These are phyloP conservation scores for Chelonus insularis DNA, from an alignment of 1,140 invertebrate species.

Conservation along the genomic window DNA sequence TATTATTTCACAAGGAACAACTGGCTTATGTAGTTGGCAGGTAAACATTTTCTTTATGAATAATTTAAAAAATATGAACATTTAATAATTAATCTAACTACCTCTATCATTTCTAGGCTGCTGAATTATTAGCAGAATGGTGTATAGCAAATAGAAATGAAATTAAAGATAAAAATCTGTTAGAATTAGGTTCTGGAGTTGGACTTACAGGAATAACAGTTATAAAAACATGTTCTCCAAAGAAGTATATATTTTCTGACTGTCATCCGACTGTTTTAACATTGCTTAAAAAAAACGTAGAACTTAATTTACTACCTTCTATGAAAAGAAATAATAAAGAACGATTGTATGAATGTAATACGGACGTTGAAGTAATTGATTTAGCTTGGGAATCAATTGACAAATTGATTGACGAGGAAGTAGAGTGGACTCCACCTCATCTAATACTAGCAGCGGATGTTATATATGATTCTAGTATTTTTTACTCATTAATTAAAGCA, in stretches of 20 bases:
- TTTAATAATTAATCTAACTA: too few relatives aligned
- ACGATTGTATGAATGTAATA: constrained; percentile 7
- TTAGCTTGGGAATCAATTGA: constrained; percentile 60
- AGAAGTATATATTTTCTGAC: constrained; percentile 61
- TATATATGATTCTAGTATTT: constrained; percentile 58
- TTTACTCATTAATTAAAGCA: constrained; percentile 49
- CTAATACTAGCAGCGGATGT: constrained; percentile 62
- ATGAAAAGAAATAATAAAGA: constrained; percentile 2
- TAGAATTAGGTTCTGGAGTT: constrained; percentile 65
- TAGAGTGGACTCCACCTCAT: constrained; percentile 45
- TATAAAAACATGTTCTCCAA: constrained; percentile 54
- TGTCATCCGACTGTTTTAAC: constrained; percentile 60
- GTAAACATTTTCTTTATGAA: too few relatives aligned
- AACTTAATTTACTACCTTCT: constrained; percentile 46
- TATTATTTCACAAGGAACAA: constrained; percentile 64
- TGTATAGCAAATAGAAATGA: constrained; percentile 51
- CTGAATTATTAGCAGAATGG: constrained; percentile 61
- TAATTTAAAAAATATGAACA: too few relatives aligned
- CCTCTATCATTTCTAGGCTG: constrained; percentile 56
- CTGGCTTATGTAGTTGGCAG: constrained; percentile 64
- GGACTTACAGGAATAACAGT: constrained; percentile 62
- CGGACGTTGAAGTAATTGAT: constrained; percentile 48
- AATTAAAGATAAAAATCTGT: constrained; percentile 53
- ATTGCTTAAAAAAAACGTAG: constrained; percentile 56
- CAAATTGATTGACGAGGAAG: constrained; percentile 28